phyloP scores from a whole-genome alignment of 2,888 invertebrate species.

The Sthenelais limicola region DNA sequence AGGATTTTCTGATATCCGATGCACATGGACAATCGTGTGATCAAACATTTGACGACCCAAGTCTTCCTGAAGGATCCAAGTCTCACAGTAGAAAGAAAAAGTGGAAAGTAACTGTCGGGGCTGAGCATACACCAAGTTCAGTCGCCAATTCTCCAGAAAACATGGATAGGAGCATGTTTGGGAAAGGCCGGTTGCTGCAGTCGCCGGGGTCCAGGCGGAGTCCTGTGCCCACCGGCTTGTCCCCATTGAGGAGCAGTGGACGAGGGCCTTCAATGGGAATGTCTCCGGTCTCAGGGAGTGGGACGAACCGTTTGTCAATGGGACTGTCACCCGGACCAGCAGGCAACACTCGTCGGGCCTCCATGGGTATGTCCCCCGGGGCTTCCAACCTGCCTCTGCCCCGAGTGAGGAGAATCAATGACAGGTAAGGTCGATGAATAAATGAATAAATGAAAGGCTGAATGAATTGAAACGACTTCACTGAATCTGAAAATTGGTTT shows the following conservation, averaged over 20 bases:
- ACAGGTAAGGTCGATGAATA: too few relatives aligned
- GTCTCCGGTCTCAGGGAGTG: not conserved
- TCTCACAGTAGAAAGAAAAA: not conserved
- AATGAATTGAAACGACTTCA: too few relatives aligned
- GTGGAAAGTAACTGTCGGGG: slow-evolving; percentile 21
- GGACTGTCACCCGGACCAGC: not conserved
- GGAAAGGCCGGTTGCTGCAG: not conserved
- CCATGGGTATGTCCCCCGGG: not conserved
- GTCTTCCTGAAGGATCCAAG: not conserved
- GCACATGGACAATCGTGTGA: slow-evolving; percentile 21
- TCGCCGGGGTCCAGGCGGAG: not conserved
- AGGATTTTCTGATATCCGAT: not conserved
- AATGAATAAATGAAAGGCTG: too few relatives aligned
- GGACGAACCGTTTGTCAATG: too few relatives aligned
- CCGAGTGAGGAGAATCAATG: slow-evolving; percentile 6
- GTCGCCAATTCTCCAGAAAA: not conserved
- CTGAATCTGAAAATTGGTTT: too few relatives aligned
- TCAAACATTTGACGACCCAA: slow-evolving; percentile 1
- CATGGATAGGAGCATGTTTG: slow-evolving; percentile 6
- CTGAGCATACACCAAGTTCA: slow-evolving; percentile 18
- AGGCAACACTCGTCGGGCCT: not conserved
- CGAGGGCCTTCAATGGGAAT: too few relatives aligned
- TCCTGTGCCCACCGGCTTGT: too few relatives aligned
- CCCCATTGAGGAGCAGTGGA: too few relatives aligned
- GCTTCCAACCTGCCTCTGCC: slow-evolving; percentile 7